Evolutionary conservation across 1,140 invertebrate genomes (phyloP), one percentile per base, ranked within the genome.

Genomic region (Teleogryllus occipitalis): DNA sequence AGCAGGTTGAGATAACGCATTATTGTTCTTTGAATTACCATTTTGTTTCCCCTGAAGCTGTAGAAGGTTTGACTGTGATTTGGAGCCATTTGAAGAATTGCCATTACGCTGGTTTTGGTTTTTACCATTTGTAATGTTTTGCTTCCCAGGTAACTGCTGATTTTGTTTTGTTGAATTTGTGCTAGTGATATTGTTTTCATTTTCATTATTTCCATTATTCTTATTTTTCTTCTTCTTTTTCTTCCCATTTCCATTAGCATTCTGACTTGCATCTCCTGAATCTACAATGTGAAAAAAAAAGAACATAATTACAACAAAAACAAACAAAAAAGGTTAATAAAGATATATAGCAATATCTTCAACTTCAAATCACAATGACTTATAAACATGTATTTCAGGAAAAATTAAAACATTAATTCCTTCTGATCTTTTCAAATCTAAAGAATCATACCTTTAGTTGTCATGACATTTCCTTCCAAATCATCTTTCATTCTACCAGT

Each of bases 181-280:
- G 65, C 21, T n/a, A 8, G 39, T 22, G 18, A n/a, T 54, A 15
- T 5, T 47, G 21, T 78, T 78, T 46, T 21, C 8, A 72, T 48
- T 76, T n/a, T n/a, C 49, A 27, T 18, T 72, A 27, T 78, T 78
- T 39, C 22, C 18, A 65, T 89, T 89, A 14, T 89, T 90, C 80
- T 91, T 91, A 81, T 90, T 91, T 77, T 90, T 90, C 47, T 89
- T 90, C 74, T 90, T 90, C 77, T 89, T 89, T 21, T 88, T 87
- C n/a, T 87, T 88, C 10, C 84, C 83, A 74, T 79, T 83, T 74
- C 85, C 84, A 74, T 49, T 76, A 72, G 14, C 22, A 74, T 65
- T 77, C 18, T 77, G 75, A 15, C 27, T 74, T 21, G 74, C 74
- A 22, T 79, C 78, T 8, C 18, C 65, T 8, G 47, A 10, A 78